Evolutionary conservation across 1,140 invertebrate species (phyloP).

Genomic region (Paralvinella palmiformis): DNA sequence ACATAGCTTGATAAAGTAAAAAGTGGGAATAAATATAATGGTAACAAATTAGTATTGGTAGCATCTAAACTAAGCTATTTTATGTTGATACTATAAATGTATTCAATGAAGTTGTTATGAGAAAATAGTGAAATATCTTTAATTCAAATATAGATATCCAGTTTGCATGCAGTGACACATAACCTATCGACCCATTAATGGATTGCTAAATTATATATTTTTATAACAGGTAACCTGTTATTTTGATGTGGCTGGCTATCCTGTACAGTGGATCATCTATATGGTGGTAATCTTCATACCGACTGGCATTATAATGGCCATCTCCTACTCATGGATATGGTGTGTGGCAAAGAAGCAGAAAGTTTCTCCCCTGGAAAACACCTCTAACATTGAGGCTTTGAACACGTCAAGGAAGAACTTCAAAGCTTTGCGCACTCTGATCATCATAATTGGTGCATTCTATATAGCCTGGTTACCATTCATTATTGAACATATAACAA

Average conservation of each 20-base stretch:
- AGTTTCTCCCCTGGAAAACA: background rate
- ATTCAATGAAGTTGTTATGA: no score
- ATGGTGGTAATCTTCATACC: slow-evolving; percentile 4
- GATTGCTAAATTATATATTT: no score
- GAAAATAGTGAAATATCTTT: no score
- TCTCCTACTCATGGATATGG: background rate
- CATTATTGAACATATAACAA: background rate
- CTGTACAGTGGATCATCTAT: slow-evolving; percentile 2
- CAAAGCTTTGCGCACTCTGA: background rate
- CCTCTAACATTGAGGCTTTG: background rate
- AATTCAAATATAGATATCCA: no score
- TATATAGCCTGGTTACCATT: background rate
- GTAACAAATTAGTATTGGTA: no score
- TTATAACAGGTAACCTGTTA: no score
- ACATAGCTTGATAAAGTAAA: no score
- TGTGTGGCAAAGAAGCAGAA: background rate
- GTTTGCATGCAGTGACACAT: no score
- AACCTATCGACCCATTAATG: no score
- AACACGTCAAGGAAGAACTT: background rate
- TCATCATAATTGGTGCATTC: background rate
- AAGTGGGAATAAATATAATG: no score
- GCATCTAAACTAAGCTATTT: no score
- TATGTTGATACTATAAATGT: no score
- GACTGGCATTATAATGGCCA: background rate
- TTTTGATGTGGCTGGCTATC: background rate